Conservation (phyloP, 2,113 vertebrate genomes). For the Daboia siamensis region DNA sequence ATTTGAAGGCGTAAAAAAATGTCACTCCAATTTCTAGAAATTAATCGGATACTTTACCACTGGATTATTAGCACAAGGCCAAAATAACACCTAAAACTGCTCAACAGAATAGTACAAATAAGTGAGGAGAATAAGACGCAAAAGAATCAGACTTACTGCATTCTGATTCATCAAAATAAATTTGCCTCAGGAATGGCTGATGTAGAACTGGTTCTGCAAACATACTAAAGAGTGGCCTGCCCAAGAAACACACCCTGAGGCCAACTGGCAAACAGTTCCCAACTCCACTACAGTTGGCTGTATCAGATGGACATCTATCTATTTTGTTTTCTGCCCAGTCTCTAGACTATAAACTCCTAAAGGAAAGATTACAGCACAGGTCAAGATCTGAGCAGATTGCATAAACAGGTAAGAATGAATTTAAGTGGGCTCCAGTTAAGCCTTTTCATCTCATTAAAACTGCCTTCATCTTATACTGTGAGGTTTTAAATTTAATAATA, state of each 20-base stretch:
- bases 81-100: not conserved
- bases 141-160: not conserved
- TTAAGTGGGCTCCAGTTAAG: conserved; percentile 78
- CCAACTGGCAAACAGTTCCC: not conserved
- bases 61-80: not conserved
- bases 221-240: not conserved
- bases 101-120: not conserved
- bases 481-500: conserved; percentile 72
- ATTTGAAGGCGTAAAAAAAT: not conserved
- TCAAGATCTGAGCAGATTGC: conserved; percentile 69
- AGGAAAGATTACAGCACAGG: conserved; percentile 61
- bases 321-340: conserved; percentile 28
- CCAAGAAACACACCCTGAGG: not conserved
- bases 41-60: not conserved
- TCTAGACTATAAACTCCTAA: conserved; percentile 39
- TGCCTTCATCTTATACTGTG: conserved; percentile 66
- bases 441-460: conserved; percentile 80
- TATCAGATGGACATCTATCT: conserved; percentile 34
- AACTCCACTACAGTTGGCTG: not conserved
- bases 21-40: not conserved
- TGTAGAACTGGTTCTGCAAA: not conserved
- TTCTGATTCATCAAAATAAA: not conserved
- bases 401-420: conserved; percentile 75
- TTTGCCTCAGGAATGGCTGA: not conserved
- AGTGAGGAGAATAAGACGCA: not conserved